Evolutionary conservation across 2,797 vertebrate genomes (phyloP).

Genomic region (Lates japonicus): DNA sequence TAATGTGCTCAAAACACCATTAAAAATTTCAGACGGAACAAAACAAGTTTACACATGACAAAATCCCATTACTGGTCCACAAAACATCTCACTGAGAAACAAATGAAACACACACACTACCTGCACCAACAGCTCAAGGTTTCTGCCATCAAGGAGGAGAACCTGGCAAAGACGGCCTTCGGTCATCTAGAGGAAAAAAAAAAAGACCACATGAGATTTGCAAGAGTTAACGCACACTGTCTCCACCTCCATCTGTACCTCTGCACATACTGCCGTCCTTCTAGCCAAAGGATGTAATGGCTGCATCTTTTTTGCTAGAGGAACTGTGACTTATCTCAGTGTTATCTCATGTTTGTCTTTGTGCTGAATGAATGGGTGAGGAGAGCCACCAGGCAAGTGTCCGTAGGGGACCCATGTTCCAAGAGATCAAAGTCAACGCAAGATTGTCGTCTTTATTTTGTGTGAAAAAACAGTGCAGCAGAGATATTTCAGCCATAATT

Average conservation of each 20-base stretch:
- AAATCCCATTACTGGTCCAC: background rate
- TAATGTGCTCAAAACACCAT: background rate
- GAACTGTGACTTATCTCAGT: slow-evolving; percentile 34
- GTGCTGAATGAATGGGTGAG: slow-evolving; percentile 55
- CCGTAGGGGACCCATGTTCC: background rate
- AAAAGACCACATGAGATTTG: slow-evolving; percentile 28
- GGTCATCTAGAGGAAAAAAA: slow-evolving; percentile 90
- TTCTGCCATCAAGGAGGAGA: slow-evolving; percentile 94
- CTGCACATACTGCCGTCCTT: background rate
- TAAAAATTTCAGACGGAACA: background rate
- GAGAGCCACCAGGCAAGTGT: slow-evolving; percentile 17
- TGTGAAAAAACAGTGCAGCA: background rate
- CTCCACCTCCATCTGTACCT: slow-evolving; percentile 27
- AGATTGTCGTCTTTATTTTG: background rate
- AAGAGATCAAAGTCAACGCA: slow-evolving; percentile 35
- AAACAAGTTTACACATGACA: background rate
- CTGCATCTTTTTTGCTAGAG: background rate
- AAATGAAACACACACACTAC: slow-evolving; percentile 74
- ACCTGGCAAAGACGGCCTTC: slow-evolving; percentile 96
- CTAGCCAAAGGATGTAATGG: slow-evolving; percentile 18
- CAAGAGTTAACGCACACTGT: background rate
- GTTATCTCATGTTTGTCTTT: slow-evolving; percentile 57
- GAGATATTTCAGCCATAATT: slow-evolving; percentile 20
- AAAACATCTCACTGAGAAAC: background rate
- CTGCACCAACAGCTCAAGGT: slow-evolving; percentile 98